phyloP scores from a whole-genome alignment of 2,888 invertebrate species.

The Sarcophaga caerulescens region DNA sequence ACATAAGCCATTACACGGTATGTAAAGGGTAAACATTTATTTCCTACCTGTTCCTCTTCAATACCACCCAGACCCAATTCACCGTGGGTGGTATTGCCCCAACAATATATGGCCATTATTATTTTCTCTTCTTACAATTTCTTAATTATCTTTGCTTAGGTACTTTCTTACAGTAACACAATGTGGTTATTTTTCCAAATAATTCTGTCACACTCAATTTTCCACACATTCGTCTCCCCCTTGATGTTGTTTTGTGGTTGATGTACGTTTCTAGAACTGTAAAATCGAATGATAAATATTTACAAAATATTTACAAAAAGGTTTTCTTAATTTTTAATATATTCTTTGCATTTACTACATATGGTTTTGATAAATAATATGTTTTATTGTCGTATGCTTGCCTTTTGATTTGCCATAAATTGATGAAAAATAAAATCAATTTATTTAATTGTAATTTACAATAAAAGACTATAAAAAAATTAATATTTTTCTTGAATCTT shows the following conservation, averaged over 20 bases:
- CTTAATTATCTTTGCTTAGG: conserved; percentile 24
- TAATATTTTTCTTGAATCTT: background rate
- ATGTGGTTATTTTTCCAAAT: conserved; percentile 10
- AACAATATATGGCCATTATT: conserved; percentile 84
- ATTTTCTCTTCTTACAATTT: background rate
- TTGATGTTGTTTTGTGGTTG: conserved; percentile 33
- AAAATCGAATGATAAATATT: conserved; percentile 9
- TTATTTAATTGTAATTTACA: conserved; percentile 12
- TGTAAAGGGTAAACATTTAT: background rate
- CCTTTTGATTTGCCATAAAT: conserved; percentile 12
- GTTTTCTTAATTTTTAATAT: background rate
- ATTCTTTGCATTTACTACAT: background rate
- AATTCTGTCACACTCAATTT: conserved; percentile 27
- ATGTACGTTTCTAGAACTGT: conserved; percentile 57
- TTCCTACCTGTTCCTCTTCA: conserved; percentile 85
- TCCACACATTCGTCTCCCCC: conserved; percentile 52
- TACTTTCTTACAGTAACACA: background rate
- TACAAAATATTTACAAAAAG: background rate
- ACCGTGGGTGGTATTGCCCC: conserved; percentile 90
- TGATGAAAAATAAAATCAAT: background rate
- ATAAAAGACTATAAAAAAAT: conserved; percentile 19
- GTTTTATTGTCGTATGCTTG: background rate
- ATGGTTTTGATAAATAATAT: background rate
- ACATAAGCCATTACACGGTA: background rate
- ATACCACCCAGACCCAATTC: conserved; percentile 90